These are phyloP conservation scores for Synergus gifuensis DNA, from an alignment of 2,888 invertebrate species.

Conservation along the genomic window DNA sequence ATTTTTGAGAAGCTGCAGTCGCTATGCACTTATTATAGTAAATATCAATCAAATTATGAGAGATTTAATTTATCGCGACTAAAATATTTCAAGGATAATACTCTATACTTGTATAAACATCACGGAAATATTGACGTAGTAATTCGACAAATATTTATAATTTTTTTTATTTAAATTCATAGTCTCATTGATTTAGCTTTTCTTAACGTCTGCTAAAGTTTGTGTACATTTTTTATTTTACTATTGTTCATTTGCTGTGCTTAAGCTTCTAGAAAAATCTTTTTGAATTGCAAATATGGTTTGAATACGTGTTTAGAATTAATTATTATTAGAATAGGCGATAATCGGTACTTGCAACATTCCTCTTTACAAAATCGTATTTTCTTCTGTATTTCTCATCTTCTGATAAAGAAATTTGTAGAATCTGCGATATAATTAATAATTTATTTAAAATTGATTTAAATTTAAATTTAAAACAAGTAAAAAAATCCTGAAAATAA, in stretches of 20 bases:
- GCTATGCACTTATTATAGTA: background rate
- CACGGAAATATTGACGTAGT: background rate
- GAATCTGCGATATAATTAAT: background rate
- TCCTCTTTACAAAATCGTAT: background rate
- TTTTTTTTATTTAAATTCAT: background rate
- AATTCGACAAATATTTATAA: background rate
- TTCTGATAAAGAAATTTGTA: background rate
- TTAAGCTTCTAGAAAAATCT: background rate
- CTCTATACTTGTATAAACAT: background rate
- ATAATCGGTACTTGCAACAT: background rate
- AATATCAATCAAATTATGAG: background rate
- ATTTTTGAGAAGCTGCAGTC: background rate
- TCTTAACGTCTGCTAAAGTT: background rate
- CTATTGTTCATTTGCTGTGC: background rate
- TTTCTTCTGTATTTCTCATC: background rate
- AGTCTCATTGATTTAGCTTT: background rate
- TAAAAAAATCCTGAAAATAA: background rate
- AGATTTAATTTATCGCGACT: background rate
- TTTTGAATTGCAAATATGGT: background rate
- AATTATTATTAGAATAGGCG: background rate
- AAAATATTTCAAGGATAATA: slow-evolving; percentile 13
- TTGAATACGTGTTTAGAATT: background rate
- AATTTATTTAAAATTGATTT: background rate
- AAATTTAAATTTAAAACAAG: background rate
- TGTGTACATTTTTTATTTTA: background rate